Evolutionary conservation across 2,113 vertebrate genomes (phyloP).

Genomic region (Bos taurus): DNA sequence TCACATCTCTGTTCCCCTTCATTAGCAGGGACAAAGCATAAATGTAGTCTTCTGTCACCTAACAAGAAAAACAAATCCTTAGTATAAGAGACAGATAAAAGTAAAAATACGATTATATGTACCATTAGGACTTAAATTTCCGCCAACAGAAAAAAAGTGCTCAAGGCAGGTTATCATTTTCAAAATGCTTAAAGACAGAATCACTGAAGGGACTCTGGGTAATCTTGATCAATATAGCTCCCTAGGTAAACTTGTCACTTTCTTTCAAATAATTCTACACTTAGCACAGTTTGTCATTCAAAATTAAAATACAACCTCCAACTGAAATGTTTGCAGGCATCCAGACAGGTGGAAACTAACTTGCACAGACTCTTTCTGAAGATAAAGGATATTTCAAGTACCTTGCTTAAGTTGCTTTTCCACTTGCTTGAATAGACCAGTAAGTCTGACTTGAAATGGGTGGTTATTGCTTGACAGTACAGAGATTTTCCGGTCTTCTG

Average conservation of each 20-base stretch:
- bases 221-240: not conserved
- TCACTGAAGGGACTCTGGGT: constrained; percentile 18
- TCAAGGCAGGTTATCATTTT: not conserved
- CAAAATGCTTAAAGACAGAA: constrained; percentile 48
- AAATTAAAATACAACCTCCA: constrained; percentile 47
- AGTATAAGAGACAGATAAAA: not conserved
- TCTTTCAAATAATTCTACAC: not conserved
- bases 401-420: constrained; percentile 91
- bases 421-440: constrained; percentile 96
- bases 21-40: not conserved
- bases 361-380: not conserved
- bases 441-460: constrained; percentile 87
- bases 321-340: constrained; percentile 40
- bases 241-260: not conserved
- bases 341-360: constrained; percentile 15
- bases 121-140: not conserved
- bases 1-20: not conserved
- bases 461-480: constrained; percentile 92
- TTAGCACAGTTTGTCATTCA: not conserved
- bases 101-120: not conserved
- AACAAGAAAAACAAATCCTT: not conserved
- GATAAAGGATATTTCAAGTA: constrained; percentile 71
- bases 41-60: not conserved
- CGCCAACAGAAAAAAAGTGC: not conserved
- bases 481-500: constrained; percentile 91